These are phyloP conservation scores for Pandion haliaetus DNA, from an alignment of 2,113 vertebrate species.

Conservation along the genomic window DNA sequence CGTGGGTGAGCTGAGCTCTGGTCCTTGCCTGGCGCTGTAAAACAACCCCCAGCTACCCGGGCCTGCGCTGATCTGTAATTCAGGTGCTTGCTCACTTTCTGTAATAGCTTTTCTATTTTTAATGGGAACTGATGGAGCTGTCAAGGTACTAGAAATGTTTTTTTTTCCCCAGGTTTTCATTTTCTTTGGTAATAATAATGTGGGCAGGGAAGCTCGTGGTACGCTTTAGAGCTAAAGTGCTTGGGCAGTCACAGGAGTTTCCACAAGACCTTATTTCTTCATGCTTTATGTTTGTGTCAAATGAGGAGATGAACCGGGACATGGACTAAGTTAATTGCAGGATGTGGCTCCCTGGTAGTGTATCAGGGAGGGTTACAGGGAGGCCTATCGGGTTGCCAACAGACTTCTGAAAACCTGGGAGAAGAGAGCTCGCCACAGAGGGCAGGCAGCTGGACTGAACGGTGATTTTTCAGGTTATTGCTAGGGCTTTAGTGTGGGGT, in stretches of 20 bases:
- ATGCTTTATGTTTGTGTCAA: background rate
- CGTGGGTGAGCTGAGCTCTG: fast-evolving
- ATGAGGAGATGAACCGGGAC: background rate
- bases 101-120: conserved; percentile 15
- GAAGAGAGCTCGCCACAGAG: background rate
- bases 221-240: background rate
- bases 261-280: background rate
- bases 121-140: conserved; percentile 5
- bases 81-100: background rate
- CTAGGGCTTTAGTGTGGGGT: background rate
- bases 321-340: background rate
- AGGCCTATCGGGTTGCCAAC: fast-evolving
- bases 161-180: background rate
- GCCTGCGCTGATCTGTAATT: background rate
- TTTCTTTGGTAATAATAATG: background rate
- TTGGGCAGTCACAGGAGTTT: background rate
- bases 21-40: background rate
- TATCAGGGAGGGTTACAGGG: background rate
- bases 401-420: background rate
- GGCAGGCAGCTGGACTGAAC: background rate
- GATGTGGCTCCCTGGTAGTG: background rate
- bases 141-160: background rate
- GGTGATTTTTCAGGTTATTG: background rate
- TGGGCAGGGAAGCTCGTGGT: background rate
- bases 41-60: fast-evolving